phyloP scores from a whole-genome alignment of 2,797 vertebrate species.

The Eulemur coronatus region DNA sequence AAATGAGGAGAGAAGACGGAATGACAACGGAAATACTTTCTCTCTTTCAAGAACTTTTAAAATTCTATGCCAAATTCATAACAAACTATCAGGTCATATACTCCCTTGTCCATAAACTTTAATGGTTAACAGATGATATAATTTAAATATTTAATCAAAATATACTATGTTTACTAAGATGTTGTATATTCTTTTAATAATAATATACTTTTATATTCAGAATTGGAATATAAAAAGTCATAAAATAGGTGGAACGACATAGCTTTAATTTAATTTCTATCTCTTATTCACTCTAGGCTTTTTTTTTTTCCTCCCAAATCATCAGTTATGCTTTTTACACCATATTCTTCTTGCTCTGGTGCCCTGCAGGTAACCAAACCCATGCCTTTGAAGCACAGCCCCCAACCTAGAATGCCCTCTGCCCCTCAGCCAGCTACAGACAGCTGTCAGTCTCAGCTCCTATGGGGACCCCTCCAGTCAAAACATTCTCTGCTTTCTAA shows the following conservation, averaged over 20 bases:
- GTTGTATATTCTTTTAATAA: background rate
- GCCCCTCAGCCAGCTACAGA: background rate
- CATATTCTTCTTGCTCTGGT: background rate
- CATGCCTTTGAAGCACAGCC: background rate
- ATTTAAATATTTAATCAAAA: background rate
- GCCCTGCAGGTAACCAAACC: accelerated
- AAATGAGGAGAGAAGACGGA: background rate
- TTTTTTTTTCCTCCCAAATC: background rate
- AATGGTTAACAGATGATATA: background rate
- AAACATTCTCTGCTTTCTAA: background rate
- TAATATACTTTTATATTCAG: background rate
- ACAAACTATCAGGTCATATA: background rate
- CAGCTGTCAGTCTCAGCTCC: background rate
- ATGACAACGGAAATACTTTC: background rate
- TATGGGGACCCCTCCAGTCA: background rate
- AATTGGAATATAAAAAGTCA: background rate
- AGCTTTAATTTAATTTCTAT: background rate
- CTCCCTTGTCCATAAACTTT: background rate
- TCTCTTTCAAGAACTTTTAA: background rate
- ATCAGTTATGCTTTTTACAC: background rate
- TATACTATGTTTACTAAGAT: background rate
- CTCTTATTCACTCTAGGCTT: background rate
- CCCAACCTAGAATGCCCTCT: background rate
- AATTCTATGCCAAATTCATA: background rate
- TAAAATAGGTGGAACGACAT: background rate